Evolutionary conservation across 2,888 invertebrate species (phyloP), one percentile per base, ranked within the genome.

Genomic region (Noctua janthe): DNA sequence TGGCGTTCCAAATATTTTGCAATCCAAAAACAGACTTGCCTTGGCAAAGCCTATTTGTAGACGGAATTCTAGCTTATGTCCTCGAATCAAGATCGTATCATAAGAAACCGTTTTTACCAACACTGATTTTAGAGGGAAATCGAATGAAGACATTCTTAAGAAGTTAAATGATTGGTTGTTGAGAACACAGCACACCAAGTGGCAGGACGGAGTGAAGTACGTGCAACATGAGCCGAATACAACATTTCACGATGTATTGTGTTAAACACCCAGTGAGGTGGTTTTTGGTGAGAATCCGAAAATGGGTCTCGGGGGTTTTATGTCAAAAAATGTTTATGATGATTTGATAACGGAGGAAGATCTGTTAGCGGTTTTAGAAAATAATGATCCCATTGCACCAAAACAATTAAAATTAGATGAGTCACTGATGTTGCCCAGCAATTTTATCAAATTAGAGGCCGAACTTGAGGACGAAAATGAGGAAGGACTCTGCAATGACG

Each of bases 1-100:
- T 71, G 95, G 95, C 29, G 93, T 94, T 5, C 94, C 95, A 29
- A 95, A 95, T 85, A 92, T 95, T 86, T 90, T 95, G 62, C 94
- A 94, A 84, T 94, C 94, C 0, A 94, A 94, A 82, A 95, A 95
- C 56, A 94, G 94, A 7, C 81, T 91, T 20, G 82, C 89, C 1
- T 87, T 94, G 11, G 85, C 91, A n/a, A 93, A 91, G 51, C 91
- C 92, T 54, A 93, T 95, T 78, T 94, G 94, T 78, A 91, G 91
- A 74, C 88, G 91, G 23, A 90, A 94, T 81, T 88, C 91, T 39
- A 87, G 79, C 8, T 71, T 91, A 29, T 92, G 82, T 80, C 92
- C 93, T 5, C 90, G 91, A 15, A 91, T 94, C 20, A 94, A 93
- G 87, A 87, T 94, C 29, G 90, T 94, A 6, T 84, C 91, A 56